Percentiles rank a stretch among this genome's conserved stretches.
These are phyloP conservation scores for Harlomillsia oculata DNA, from an alignment of 1,140 invertebrate genomes.

Conservation along the genomic window DNA sequence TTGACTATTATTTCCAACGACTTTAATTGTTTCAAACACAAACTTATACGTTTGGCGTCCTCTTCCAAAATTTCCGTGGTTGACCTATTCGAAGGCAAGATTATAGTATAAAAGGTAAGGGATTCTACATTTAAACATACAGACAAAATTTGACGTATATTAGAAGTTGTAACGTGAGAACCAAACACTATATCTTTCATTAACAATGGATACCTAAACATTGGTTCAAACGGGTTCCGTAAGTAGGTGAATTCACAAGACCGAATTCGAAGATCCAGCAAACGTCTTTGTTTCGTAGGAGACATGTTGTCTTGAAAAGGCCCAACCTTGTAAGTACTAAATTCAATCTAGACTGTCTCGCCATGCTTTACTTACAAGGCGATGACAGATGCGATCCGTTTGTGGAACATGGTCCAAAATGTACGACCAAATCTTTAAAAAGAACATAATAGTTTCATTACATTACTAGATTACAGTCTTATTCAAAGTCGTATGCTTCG, in stretches of 20 bases:
- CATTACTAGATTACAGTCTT: background rate
- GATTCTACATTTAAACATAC: slow-evolving; percentile 17
- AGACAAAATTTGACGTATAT: slow-evolving; percentile 11
- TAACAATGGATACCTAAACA: slow-evolving; percentile 15
- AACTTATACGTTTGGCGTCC: background rate
- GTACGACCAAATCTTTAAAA: slow-evolving; percentile 20
- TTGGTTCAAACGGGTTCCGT: slow-evolving; percentile 3
- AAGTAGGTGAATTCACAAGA: slow-evolving; percentile 10
- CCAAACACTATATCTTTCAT: slow-evolving; percentile 25
- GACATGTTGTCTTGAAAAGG: background rate
- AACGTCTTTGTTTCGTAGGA: background rate
- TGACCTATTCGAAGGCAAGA: slow-evolving; percentile 6
- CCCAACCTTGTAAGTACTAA: slow-evolving; percentile 8
- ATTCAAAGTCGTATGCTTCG: too few relatives aligned
- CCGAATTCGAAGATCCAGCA: slow-evolving; percentile 18
- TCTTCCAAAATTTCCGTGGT: too few relatives aligned
- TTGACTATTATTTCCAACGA: slow-evolving; percentile 22
- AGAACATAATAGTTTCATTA: background rate
- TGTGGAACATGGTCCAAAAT: slow-evolving; percentile 19
- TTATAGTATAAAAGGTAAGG: slow-evolving; percentile 16
- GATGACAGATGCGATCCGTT: slow-evolving; percentile 8
- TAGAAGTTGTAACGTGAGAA: slow-evolving; percentile 8
- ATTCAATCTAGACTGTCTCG: slow-evolving; percentile 17
- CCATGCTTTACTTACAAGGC: slow-evolving; percentile 23
- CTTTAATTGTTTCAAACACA: slow-evolving; percentile 14